phyloP scores from a whole-genome alignment of 2,797 vertebrate species.

The Bradypus variegatus region DNA sequence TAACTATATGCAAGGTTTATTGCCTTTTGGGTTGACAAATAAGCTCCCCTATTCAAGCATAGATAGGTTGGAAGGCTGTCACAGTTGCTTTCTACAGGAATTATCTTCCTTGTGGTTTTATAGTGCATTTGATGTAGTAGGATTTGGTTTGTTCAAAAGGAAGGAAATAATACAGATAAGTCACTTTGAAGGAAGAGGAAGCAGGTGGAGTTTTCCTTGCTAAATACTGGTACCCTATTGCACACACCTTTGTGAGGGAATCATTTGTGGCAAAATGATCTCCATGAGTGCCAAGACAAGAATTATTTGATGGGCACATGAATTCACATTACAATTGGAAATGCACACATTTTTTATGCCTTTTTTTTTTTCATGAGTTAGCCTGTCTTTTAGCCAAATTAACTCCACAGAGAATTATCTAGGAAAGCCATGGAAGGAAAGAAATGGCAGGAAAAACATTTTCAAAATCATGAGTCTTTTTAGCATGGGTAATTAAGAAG shows the following conservation, averaged over 20 bases:
- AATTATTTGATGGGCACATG: neutral
- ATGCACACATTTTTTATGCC: neutral
- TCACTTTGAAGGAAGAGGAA: neutral
- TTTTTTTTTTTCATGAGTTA: neutral
- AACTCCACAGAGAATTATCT: slow-evolving; percentile 25
- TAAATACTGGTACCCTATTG: neutral
- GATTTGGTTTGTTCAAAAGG: slow-evolving; percentile 26
- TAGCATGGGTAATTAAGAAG: neutral
- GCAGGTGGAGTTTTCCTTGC: neutral
- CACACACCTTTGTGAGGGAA: neutral
- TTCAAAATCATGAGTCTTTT: neutral
- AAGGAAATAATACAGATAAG: neutral
- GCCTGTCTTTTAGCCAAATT: neutral
- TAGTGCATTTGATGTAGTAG: neutral
- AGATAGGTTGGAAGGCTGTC: neutral
- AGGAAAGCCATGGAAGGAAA: neutral
- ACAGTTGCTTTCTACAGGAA: slow-evolving; percentile 18
- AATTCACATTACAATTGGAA: neutral
- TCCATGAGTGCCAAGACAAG: neutral
- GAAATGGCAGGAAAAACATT: neutral
- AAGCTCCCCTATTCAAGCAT: neutral
- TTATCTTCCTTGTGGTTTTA: slow-evolving; percentile 5
- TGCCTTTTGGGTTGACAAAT: neutral
- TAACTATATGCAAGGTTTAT: neutral
- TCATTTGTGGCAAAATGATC: slow-evolving; percentile 16